A percentile compares a stretch with the other conserved stretches of the same genome.
phyloP scores from a whole-genome alignment of 64 coral and sea anemone species.

The Dendrophyllia cribrosa region DNA sequence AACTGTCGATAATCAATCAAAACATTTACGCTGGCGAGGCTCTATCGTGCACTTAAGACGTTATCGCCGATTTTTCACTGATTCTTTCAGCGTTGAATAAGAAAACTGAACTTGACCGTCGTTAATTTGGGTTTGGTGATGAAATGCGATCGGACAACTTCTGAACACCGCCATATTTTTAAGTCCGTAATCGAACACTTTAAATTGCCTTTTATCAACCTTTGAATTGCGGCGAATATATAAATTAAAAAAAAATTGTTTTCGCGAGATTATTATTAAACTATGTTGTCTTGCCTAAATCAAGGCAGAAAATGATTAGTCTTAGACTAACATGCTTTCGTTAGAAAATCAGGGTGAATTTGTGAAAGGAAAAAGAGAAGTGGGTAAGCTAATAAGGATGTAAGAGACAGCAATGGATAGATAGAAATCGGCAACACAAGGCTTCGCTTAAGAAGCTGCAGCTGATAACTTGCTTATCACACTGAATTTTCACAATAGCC shows the following conservation, averaged over 20 bases:
- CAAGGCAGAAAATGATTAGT: background rate
- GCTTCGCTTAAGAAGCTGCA: constrained; percentile 29
- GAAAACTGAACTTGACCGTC: background rate
- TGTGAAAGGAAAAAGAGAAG: background rate
- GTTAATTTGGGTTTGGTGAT: background rate
- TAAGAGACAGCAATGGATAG: background rate
- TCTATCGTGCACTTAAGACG: no score
- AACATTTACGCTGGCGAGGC: background rate
- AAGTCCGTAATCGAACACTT: constrained; percentile 12
- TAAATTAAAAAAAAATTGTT: constrained; percentile 12
- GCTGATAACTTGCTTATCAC: constrained; percentile 34
- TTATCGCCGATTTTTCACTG: background rate
- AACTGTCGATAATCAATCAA: constrained; percentile 10
- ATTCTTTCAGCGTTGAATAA: background rate
- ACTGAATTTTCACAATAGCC: constrained; percentile 43
- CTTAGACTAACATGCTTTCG: background rate
- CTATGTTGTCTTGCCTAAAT: constrained; percentile 1
- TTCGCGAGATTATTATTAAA: constrained; percentile 17
- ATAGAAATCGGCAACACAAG: constrained; percentile 35
- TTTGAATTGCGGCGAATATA: constrained; percentile 46
- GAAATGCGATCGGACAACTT: background rate
- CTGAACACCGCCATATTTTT: background rate
- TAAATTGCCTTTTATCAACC: constrained; percentile 50
- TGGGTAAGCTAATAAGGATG: background rate
- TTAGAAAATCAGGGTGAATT: background rate